A percentile compares a stretch with the other conserved stretches of the same genome.
These are phyloP conservation scores for Sebastes nivosus DNA, from an alignment of 2,797 vertebrate genomes.

Conservation along the genomic window DNA sequence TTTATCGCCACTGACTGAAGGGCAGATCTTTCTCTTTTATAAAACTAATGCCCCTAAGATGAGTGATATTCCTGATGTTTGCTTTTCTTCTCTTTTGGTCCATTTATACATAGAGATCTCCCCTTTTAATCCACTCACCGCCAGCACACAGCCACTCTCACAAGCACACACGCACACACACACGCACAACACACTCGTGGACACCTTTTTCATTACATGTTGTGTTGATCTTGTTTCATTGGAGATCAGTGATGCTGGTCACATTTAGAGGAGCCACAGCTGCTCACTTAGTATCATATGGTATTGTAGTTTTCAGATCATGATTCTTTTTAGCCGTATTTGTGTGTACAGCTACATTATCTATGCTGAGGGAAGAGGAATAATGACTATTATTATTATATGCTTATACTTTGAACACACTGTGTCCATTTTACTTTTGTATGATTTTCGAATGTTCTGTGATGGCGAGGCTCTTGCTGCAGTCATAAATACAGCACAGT, in stretches of 20 bases:
- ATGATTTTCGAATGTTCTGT: not conserved
- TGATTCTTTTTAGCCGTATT: not conserved
- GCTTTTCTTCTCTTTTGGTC: slow-evolving; percentile 36
- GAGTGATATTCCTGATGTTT: slow-evolving; percentile 12
- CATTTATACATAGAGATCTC: slow-evolving; percentile 43
- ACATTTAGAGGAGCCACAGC: not conserved
- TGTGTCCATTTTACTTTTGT: not conserved
- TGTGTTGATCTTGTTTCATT: slow-evolving; percentile 5
- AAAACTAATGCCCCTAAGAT: slow-evolving; percentile 15
- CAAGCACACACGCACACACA: slow-evolving; percentile 1
- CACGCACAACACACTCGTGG: not conserved
- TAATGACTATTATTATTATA: not conserved
- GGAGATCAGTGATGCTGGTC: slow-evolving; percentile 5
- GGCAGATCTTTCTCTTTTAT: not conserved
- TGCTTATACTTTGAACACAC: not conserved
- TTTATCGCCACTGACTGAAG: not conserved
- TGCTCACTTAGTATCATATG: not conserved
- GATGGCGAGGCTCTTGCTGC: not conserved
- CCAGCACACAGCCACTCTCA: slow-evolving; percentile 3
- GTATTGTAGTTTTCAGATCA: not conserved
- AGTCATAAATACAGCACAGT: not conserved
- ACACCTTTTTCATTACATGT: slow-evolving; percentile 5
- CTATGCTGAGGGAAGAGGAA: not conserved
- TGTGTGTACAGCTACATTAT: not conserved
- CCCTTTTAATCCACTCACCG: slow-evolving; percentile 37